A percentile compares a stretch with the other conserved stretches of the same genome.
Evolutionary conservation across 2,113 vertebrate genomes (phyloP).

Genomic region (Motacilla tschutschensis): DNA sequence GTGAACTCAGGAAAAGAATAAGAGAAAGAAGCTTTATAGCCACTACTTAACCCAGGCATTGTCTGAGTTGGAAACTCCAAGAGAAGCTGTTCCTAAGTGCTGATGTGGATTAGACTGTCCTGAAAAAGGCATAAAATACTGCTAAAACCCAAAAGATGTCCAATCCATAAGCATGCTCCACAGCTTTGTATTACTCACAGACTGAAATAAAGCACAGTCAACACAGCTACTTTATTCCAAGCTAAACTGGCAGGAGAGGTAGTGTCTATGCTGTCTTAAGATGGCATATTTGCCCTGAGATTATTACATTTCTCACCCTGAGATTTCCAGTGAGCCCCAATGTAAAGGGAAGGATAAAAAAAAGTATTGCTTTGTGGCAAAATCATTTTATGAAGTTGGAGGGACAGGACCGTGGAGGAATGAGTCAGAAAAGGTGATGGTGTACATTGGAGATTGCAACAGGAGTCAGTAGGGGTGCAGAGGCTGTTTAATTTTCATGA

Average conservation of each 20-base stretch:
- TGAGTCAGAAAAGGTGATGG: background rate
- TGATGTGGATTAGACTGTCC: background rate
- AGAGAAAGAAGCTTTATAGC: background rate
- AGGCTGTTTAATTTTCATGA: background rate
- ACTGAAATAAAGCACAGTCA: background rate
- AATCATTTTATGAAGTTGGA: background rate
- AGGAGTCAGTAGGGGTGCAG: background rate
- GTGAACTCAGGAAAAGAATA: background rate
- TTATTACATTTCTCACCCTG: background rate
- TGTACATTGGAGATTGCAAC: background rate
- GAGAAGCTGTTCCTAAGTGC: background rate
- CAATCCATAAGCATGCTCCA: background rate
- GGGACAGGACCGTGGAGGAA: background rate
- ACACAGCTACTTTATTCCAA: background rate
- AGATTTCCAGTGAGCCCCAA: background rate
- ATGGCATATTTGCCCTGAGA: background rate
- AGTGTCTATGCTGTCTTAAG: fast-evolving
- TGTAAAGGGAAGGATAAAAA: background rate
- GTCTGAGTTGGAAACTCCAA: background rate
- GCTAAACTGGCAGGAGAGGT: background rate
- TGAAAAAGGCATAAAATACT: background rate
- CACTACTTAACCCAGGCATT: background rate
- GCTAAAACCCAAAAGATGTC: background rate
- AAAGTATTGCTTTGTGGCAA: background rate
- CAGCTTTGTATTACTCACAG: background rate